A percentile compares a stretch with the other conserved stretches of the same genome.
Evolutionary conservation across 2,797 vertebrate species (phyloP).

Genomic region (Hyperoplus lanceolatus): DNA sequence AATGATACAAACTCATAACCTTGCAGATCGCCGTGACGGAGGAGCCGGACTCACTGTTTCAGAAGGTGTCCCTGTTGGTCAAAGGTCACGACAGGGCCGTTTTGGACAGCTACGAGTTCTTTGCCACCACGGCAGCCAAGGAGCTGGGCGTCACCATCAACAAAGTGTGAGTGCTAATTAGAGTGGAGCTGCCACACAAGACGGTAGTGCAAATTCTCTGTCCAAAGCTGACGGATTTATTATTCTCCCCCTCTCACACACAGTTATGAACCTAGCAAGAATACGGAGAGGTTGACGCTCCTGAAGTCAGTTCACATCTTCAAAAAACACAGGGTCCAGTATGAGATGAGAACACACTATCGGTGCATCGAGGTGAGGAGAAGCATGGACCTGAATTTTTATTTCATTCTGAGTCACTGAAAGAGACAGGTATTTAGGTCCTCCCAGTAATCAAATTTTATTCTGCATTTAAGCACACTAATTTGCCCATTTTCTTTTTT

Average conservation of each 20-base stretch:
- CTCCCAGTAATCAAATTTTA: background rate
- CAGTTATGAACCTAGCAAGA: conserved; percentile 89
- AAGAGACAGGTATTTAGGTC: background rate
- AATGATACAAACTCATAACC: background rate
- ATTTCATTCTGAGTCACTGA: background rate
- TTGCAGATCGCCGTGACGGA: conserved; percentile 89
- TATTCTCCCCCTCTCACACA: background rate
- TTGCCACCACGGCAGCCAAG: conserved; percentile 91
- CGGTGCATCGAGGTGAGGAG: conserved; percentile 89
- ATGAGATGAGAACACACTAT: conserved; percentile 97
- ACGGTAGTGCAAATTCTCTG: too few species aligned
- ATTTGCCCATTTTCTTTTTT: background rate
- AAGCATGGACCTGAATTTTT: background rate
- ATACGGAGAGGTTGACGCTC: conserved; percentile 91
- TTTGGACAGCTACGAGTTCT: conserved; percentile 96
- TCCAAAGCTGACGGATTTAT: background rate
- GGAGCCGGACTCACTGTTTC: conserved; percentile 91
- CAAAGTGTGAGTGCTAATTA: conserved; percentile 89
- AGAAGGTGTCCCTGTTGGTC: conserved; percentile 90
- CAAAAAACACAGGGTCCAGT: conserved; percentile 98
- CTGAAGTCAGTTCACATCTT: conserved; percentile 97
- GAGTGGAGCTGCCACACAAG: background rate
- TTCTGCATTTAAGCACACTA: background rate
- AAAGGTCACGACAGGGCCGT: conserved; percentile 94
- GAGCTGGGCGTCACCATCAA: conserved; percentile 90